Evolutionary conservation across 2,797 vertebrate genomes (phyloP), one percentile per base, ranked within the genome.

Genomic region (Limosa lapponica): DNA sequence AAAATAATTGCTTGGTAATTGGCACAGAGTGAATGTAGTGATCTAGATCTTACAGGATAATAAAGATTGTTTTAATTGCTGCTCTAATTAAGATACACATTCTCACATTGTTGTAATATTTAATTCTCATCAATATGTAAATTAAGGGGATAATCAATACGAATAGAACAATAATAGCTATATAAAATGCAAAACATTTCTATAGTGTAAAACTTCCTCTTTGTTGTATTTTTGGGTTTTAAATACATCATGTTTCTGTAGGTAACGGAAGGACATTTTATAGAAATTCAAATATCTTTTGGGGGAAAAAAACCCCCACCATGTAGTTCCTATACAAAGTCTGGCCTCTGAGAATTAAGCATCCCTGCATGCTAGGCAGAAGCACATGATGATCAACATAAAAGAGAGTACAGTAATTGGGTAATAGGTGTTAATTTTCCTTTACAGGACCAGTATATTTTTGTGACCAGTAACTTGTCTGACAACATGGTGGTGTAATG

Each of bases 1-100:
- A 89, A 94, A 89, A 82, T 95, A 96, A 96, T 97, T 94, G 83
- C 64, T 70, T 90, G 81, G 37, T 96, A 97, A 96, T 94, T 95
- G 93, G 78, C 78, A 70, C 85, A 65, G 67, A 92, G 94, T 94
- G 91, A 95, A 94, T 93, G 67, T 39, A 71, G 64, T 58, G 91
- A 95, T 94, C 78, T 92, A 67, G 90, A 78, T 95, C 81, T 93
- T 78, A 54, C 83, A 43, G 25, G 80, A 74, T 93, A 93, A 89
- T 93, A 92, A 94, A 77, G 82, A 93, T 82, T 77, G 69, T 49
- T 92, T 80, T 96, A 96, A 96, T 95, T 96, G 90, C 85, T 95
- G 77, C 48, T 77, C 73, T 90, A 94, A 93, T 97, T 96, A 91
- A 3, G 8, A n/a, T 82, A 64, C 65, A 54, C 59, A 67, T 77